Conservation (phyloP, 2,113 vertebrate genomes). For the Brachyhypopomus gauderio region DNA sequence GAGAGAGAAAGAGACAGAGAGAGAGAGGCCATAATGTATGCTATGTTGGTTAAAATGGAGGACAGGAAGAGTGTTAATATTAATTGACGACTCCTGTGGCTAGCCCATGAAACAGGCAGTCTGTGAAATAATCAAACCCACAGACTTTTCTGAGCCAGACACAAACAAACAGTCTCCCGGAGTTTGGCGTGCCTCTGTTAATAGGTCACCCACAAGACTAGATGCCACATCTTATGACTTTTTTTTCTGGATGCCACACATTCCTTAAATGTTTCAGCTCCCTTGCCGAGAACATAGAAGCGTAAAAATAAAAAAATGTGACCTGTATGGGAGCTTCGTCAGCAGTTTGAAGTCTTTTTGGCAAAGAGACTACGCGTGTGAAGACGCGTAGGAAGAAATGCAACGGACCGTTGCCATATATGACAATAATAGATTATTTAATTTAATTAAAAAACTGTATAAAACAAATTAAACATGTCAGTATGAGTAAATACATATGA, state of each 20-base stretch:
- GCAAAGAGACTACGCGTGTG: slow-evolving; percentile 3
- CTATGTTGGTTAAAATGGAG: slow-evolving; percentile 28
- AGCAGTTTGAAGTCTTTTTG: slow-evolving; percentile 25
- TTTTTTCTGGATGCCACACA: slow-evolving; percentile 63
- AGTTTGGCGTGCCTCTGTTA: slow-evolving; percentile 59
- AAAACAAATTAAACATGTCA: neutral
- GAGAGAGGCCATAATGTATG: slow-evolving; percentile 27
- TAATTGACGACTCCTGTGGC: slow-evolving; percentile 47
- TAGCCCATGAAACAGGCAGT: slow-evolving; percentile 36
- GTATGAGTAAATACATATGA: neutral
- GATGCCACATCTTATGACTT: slow-evolving; percentile 68
- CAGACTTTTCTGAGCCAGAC: slow-evolving; percentile 48
- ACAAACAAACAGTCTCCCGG: slow-evolving; percentile 64
- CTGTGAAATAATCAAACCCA: slow-evolving; percentile 48
- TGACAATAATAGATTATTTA: neutral
- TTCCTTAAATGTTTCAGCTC: slow-evolving; percentile 64
- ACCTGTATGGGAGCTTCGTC: slow-evolving; percentile 59
- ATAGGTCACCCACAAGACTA: slow-evolving; percentile 59
- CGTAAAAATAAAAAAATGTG: slow-evolving; percentile 58
- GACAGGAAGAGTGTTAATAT: slow-evolving; percentile 43
- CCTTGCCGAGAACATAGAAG: slow-evolving; percentile 37
- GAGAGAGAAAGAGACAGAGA: slow-evolving; percentile 23
- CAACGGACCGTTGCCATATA: slow-evolving; percentile 5
- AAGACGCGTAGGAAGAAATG: neutral
- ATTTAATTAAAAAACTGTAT: neutral